These are phyloP conservation scores for Drosophila azteca DNA, from an alignment of 1,140 invertebrate genomes.

Conservation along the genomic window DNA sequence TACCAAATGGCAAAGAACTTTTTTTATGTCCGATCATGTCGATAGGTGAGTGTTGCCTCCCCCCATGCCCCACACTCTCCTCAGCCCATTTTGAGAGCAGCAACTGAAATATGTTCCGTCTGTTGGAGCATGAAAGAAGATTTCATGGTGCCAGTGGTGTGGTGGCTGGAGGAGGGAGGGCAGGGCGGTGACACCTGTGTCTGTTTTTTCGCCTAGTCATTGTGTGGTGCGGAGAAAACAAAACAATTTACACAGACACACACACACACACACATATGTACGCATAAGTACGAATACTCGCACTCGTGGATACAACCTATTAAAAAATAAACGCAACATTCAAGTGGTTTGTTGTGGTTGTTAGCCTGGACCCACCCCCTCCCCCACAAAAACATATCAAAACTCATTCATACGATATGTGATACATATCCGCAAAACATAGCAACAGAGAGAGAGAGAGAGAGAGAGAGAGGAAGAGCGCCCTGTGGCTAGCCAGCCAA, in stretches of 20 bases:
- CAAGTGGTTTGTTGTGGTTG: constrained; percentile 68
- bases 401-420: constrained; percentile 3
- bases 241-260: constrained; percentile 51
- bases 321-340: constrained; percentile 57
- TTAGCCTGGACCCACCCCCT: constrained; percentile 4
- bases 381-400: constrained; percentile 7
- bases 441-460: too few species aligned
- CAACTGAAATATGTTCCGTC: constrained; percentile 39
- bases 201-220: constrained; percentile 41
- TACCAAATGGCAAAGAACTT: constrained; percentile 54
- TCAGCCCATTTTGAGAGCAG: constrained; percentile 17
- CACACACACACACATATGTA: not conserved
- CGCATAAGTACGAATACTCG: too few species aligned
- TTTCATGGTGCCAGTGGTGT: constrained; percentile 38
- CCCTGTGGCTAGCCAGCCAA: not conserved
- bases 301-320: constrained; percentile 8
- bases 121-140: constrained; percentile 54
- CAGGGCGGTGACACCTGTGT: constrained; percentile 4
- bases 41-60: constrained; percentile 28
- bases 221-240: constrained; percentile 52
- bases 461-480: too few species aligned
- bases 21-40: constrained; percentile 47
- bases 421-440: not conserved
- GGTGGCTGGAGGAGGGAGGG: not conserved
- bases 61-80: not conserved